Percentiles rank a stretch among this genome's conserved stretches.
These are phyloP conservation scores for Byasa hedistus DNA, from an alignment of 2,888 invertebrate species.

Conservation along the genomic window DNA sequence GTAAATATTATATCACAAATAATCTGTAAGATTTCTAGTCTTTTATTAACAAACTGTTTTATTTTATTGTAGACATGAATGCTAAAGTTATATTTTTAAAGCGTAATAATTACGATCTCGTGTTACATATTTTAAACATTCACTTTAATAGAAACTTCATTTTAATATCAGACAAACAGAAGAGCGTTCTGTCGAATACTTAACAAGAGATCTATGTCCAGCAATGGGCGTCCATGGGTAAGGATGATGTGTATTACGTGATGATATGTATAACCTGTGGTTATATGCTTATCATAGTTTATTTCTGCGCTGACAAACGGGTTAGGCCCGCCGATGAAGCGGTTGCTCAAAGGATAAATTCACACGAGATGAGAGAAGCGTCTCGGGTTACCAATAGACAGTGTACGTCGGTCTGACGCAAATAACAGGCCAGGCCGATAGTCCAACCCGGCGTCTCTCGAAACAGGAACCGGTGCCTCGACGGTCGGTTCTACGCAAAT, in stretches of 20 bases:
- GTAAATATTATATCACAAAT: background rate
- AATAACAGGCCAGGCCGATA: slow-evolving; percentile 53
- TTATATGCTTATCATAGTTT: slow-evolving; percentile 1
- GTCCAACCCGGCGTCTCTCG: slow-evolving; percentile 39
- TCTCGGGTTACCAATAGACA: slow-evolving; percentile 52
- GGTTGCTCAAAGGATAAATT: slow-evolving; percentile 51
- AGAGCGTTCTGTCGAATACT: too few relatives aligned
- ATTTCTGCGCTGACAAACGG: slow-evolving; percentile 35
- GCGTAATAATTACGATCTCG: too few relatives aligned
- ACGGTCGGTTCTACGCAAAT: slow-evolving; percentile 29
- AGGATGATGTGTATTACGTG: too few relatives aligned
- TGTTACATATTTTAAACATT: too few relatives aligned
- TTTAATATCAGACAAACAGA: too few relatives aligned
- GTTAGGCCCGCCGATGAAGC: slow-evolving; percentile 42
- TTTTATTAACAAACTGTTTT: background rate
- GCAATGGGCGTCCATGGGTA: too few relatives aligned
- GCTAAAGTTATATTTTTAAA: background rate
- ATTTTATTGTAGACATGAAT: too few relatives aligned
- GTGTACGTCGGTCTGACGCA: slow-evolving; percentile 42
- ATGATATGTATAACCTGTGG: too few relatives aligned
- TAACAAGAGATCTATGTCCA: too few relatives aligned
- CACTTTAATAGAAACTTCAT: too few relatives aligned
- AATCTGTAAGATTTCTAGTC: background rate
- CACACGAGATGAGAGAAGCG: slow-evolving; percentile 56
- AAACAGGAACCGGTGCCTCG: slow-evolving; percentile 30